A percentile compares a stretch with the other conserved stretches of the same genome.
These are phyloP conservation scores for Brachionus paranguensis DNA, from an alignment of 1,140 invertebrate species.

Conservation along the genomic window DNA sequence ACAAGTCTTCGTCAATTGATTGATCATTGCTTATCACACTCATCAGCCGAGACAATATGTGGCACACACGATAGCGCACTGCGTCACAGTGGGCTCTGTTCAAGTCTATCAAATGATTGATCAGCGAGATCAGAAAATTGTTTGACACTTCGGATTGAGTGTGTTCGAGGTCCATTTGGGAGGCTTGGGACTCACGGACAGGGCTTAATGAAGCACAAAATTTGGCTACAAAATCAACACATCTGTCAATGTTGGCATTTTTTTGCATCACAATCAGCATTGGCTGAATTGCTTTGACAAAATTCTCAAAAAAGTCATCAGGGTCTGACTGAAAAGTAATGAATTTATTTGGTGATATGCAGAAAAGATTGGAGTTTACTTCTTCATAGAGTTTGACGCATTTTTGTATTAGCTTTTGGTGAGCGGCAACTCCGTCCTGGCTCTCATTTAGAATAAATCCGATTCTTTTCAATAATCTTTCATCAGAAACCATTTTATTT, in stretches of 20 bases:
- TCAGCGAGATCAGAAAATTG: slow-evolving; percentile 46
- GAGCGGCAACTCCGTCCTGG: slow-evolving; percentile 8
- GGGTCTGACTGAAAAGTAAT: background rate
- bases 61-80: slow-evolving; percentile 68
- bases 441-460: background rate
- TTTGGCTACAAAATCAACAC: slow-evolving; percentile 64
- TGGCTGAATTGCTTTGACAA: background rate
- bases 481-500: background rate
- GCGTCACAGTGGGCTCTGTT: slow-evolving; percentile 62
- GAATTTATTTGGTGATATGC: background rate
- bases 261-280: slow-evolving; percentile 48
- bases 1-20: slow-evolving; percentile 68
- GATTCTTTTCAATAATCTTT: background rate
- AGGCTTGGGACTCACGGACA: background rate
- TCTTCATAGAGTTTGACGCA: background rate
- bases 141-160: slow-evolving; percentile 45
- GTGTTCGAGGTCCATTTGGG: slow-evolving; percentile 18
- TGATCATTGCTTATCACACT: slow-evolving; percentile 69
- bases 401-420: slow-evolving; percentile 20
- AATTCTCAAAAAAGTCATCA: background rate
- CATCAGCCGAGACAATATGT: slow-evolving; percentile 68
- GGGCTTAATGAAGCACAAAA: slow-evolving; percentile 57
- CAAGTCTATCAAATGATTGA: slow-evolving; percentile 51
- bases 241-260: slow-evolving; percentile 63
- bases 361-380: background rate